Evolutionary conservation across 2,888 invertebrate genomes (phyloP).

Genomic region (Desoria tigrina): DNA sequence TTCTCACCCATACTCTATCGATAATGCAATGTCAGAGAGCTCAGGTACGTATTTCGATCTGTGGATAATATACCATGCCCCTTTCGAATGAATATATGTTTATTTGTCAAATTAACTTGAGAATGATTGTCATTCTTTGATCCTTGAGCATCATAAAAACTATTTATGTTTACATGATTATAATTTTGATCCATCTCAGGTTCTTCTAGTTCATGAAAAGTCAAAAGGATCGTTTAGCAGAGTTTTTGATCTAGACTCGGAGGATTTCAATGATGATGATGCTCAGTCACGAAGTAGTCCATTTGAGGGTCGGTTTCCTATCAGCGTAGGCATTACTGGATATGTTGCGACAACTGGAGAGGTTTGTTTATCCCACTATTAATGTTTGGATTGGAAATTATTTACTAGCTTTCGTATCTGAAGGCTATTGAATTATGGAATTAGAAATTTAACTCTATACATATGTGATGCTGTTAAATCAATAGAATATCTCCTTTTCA

Average conservation of each 20-base stretch:
- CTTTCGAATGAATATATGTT: too few relatives aligned
- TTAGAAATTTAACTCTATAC: neutral
- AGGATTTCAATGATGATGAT: conserved; percentile 80
- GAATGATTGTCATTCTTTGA: too few relatives aligned
- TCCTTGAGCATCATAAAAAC: too few relatives aligned
- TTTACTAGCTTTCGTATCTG: neutral
- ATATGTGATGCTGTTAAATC: neutral
- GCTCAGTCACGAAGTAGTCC: conserved; percentile 77
- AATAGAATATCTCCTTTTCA: too few relatives aligned
- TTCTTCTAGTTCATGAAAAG: conserved; percentile 84
- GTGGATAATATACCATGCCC: too few relatives aligned
- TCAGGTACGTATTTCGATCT: conserved; percentile 65
- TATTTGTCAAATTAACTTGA: too few relatives aligned
- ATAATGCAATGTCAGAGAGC: conserved; percentile 92
- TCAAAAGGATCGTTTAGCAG: conserved; percentile 90
- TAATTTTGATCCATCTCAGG: too few relatives aligned
- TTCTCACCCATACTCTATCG: conserved; percentile 90
- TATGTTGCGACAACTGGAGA: conserved; percentile 93
- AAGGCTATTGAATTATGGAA: neutral
- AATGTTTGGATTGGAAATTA: too few relatives aligned
- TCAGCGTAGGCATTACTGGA: conserved; percentile 92
- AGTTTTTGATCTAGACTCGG: conserved; percentile 90
- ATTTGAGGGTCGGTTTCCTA: conserved; percentile 89
- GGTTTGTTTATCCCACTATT: conserved; percentile 69
- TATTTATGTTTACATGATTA: too few relatives aligned